Evolutionary conservation across 2,113 vertebrate genomes (phyloP), one percentile per base, ranked within the genome.

Genomic region (Archocentrus centrarchus): DNA sequence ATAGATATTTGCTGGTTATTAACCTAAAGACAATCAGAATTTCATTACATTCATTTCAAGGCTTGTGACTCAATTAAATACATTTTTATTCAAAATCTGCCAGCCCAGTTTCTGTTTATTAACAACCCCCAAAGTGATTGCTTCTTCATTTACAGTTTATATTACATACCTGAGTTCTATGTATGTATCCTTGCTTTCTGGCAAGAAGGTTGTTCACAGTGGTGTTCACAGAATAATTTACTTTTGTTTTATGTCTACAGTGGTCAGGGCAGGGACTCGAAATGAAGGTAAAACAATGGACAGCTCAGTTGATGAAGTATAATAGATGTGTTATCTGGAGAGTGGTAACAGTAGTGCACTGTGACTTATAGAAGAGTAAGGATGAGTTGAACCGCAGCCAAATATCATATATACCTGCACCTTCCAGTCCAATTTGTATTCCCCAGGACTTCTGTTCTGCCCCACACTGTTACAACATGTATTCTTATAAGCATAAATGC

Each of bases 321-420:
- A 50, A 73, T 73, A 32, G 7, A 73, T 80, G 63, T 73, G 77
- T 73, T 50, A 73, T 39, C 55, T 81, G 14, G 30, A 60, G 39
- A 64, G 20, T 50, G 53, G 11, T 8, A 27, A 59, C 22, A 37
- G 77, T 11, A n/a, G 44, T 39, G 27, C 39, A 59, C 64, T 47
- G 59, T 75, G 35, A 75, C 59, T 75, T 53, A 41, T 11, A 64
- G 66, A 80, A 59, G 7, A 4, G 35, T 30, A 20, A 7, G 0
- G 22, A 44, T 27, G 41, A 30, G 47, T 79, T 75, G 59, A 85
- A 61, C 20, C 75, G 75, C 20, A 59, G 66, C 37, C 24, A 55
- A 80, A 81, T 18, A 77, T n/a, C 32, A 17, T 14, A 0, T 53
- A 85, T 80, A 66, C 77, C 32, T 61, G 9, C 11, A 81, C 13